Conservation (phyloP, 2,113 vertebrate species). For the Hyaena hyaena region DNA sequence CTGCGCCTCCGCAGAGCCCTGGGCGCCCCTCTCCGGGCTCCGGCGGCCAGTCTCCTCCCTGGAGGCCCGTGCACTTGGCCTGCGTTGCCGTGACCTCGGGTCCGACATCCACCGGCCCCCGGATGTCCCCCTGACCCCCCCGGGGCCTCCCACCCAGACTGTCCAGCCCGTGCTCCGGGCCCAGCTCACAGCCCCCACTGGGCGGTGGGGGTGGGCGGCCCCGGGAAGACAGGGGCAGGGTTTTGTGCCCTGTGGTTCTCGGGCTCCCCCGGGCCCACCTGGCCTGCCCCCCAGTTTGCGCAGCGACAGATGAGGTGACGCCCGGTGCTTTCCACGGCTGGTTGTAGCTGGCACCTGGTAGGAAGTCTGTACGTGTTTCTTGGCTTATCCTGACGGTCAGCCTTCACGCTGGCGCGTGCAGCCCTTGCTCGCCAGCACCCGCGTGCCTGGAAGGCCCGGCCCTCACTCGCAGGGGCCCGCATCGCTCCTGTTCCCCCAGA, state of each 20-base stretch:
- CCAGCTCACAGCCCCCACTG: accelerated
- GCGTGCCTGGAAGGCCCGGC: accelerated
- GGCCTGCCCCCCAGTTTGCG: not conserved
- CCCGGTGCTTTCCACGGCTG: accelerated
- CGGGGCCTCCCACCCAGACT: not conserved
- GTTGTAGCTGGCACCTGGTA: accelerated
- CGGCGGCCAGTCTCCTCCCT: accelerated
- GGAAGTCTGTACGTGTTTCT: accelerated
- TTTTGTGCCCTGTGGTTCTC: not conserved
- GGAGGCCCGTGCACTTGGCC: not conserved
- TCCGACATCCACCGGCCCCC: accelerated
- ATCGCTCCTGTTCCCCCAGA: accelerated
- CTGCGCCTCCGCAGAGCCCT: not conserved
- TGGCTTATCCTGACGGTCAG: accelerated
- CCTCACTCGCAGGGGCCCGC: accelerated
- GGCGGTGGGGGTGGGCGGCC: too few relatives aligned
- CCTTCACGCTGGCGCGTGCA: accelerated
- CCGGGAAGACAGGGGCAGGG: too few relatives aligned
- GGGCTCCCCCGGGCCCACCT: accelerated
- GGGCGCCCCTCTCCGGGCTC: not conserved
- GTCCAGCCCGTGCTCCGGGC: too few relatives aligned
- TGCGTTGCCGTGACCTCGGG: accelerated
- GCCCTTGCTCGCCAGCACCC: accelerated
- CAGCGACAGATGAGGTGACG: accelerated
- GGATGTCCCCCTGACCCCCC: accelerated